These are phyloP conservation scores for Heteromormyrus szaboi DNA, from an alignment of 2,797 vertebrate genomes.

Conservation along the genomic window DNA sequence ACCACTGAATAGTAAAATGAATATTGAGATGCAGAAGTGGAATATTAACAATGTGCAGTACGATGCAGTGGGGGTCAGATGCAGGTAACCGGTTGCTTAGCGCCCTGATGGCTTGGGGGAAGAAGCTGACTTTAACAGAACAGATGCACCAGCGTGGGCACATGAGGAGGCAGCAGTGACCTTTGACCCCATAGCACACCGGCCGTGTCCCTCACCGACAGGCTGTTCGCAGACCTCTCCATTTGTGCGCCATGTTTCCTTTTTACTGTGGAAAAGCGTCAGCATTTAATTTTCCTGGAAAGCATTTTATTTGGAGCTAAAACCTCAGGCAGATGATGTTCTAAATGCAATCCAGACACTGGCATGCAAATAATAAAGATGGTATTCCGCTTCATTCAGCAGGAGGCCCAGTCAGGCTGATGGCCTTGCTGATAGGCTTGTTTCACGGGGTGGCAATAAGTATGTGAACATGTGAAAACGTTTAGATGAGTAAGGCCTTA, in stretches of 20 bases:
- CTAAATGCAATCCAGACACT: conserved; percentile 54
- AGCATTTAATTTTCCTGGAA: not conserved
- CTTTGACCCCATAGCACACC: not conserved
- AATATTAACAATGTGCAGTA: not conserved
- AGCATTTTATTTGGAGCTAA: conserved; percentile 1
- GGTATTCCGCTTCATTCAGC: not conserved
- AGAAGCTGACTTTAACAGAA: not conserved
- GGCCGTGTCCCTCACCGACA: not conserved
- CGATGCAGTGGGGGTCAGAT: not conserved
- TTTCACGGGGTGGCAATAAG: conserved; percentile 1
- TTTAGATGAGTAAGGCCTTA: not conserved
- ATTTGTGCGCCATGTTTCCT: not conserved
- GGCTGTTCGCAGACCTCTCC: not conserved
- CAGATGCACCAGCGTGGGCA: not conserved
- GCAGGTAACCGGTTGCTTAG: not conserved
- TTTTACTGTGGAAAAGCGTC: not conserved
- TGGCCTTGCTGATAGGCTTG: not conserved
- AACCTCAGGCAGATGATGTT: conserved; percentile 34
- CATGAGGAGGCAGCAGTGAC: not conserved
- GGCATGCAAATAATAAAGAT: conserved; percentile 27
- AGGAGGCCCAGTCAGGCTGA: not conserved
- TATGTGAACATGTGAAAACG: conserved; percentile 5
- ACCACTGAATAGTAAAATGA: not conserved
- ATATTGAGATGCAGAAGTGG: not conserved
- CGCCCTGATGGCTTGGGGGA: not conserved